Base-by-base conservation (phyloP, 2,113 vertebrate genomes). In the Stigmatopora nigra region DNA sequence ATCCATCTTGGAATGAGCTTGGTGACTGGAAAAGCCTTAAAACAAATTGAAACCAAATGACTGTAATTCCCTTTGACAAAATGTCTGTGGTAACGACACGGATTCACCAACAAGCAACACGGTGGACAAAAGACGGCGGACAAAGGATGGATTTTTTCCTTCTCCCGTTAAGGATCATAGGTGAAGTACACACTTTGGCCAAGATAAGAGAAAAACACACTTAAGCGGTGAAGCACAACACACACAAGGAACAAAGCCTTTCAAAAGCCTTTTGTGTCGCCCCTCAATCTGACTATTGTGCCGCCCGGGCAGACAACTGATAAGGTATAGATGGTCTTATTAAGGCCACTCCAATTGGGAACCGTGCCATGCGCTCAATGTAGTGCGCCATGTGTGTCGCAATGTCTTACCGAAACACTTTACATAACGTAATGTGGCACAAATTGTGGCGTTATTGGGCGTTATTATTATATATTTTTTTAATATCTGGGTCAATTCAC, bases 281-380 rank as follows among this genome's bases (percentile, higher is more conserved):
- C 77, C 68, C 77, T 85, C 86, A 84, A 80, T 88, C 81, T 77
- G 80, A 67, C 70, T 78, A 86, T 85, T 86, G 86, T 88, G 84
- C 62, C 70, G 73, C 73, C 64, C 69, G 78, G 84, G 85, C 86
- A 79, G 69, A 72, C 76, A 77, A 60, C 82, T 78, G 86, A 88
- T 86, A 88, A 83, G 80, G 69, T 78, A 70, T 69, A 75, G 83
- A 78, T 68, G 72, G 82, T 85, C 86, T 86, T 82, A 86, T 84
- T 86, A 86, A 80, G 71, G 78, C 61, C 71, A 67, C 78, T 73
- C 49, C 47, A 81, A 77, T 80, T 74, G 77, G 81, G 83, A 85
- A 72, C 79, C 51, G 45, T 58, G 82, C 74, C 65, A 51, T 72
- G 78, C 73, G 72, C 70, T 69, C 68, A 76, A 86, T 70, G 70